Conservation (phyloP, 2,888 invertebrate genomes). For the Lydus trimaculatus region DNA sequence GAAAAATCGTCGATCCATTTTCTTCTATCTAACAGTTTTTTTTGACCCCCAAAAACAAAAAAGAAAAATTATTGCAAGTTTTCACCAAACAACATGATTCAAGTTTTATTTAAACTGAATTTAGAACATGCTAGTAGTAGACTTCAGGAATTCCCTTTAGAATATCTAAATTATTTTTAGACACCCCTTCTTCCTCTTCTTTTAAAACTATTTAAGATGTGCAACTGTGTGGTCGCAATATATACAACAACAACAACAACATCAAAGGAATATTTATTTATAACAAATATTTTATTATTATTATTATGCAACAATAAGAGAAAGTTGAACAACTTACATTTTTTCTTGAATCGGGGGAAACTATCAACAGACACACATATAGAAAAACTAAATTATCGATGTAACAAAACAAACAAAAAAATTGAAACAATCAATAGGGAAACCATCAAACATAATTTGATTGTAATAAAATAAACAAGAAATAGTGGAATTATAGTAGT, state of each 20-base stretch:
- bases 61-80: constrained; percentile 21
- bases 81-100: constrained; percentile 26
- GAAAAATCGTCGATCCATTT: constrained; percentile 24
- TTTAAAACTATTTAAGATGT: constrained; percentile 34
- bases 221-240: constrained; percentile 14
- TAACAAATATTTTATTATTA: neutral
- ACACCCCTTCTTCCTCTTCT: constrained; percentile 31
- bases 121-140: constrained; percentile 39
- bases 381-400: neutral
- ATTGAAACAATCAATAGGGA: neutral
- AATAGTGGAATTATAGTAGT: neutral
- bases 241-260: neutral
- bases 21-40: neutral
- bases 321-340: neutral
- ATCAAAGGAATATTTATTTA: neutral
- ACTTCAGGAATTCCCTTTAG: constrained; percentile 43
- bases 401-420: no score
- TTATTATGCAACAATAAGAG: neutral
- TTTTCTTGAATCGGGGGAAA: neutral
- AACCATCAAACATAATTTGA: neutral
- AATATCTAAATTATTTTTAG: constrained; percentile 46
- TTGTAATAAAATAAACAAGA: neutral
- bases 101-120: constrained; percentile 29
- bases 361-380: no score
- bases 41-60: neutral